phyloP scores from a whole-genome alignment of 30 jellyfish, hydroid and myxozoan genomes.

The Pseudorhiza aurosa region DNA sequence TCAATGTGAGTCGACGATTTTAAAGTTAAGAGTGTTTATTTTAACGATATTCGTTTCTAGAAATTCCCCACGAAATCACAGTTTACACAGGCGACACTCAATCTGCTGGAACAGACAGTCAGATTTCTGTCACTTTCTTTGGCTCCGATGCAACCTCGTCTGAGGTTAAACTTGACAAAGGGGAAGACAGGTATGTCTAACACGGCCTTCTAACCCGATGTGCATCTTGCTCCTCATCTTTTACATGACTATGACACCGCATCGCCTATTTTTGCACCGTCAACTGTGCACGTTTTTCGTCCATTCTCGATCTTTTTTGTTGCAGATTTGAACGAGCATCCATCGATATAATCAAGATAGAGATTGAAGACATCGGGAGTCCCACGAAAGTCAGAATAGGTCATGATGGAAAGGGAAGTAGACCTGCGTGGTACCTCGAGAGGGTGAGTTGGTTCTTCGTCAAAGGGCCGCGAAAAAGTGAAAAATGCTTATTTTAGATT shows the following conservation, averaged over 20 bases:
- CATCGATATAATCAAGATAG: slow-evolving; percentile 76
- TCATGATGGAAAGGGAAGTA: slow-evolving; percentile 89
- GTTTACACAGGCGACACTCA: slow-evolving; percentile 90
- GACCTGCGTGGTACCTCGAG: slow-evolving; percentile 92
- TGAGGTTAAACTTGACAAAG: slow-evolving; percentile 87
- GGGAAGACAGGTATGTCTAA: slow-evolving; percentile 79
- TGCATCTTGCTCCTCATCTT: background rate
- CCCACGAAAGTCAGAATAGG: slow-evolving; percentile 84
- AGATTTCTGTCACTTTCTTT: slow-evolving; percentile 69
- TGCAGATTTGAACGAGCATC: slow-evolving; percentile 90
- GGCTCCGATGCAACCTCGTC: slow-evolving; percentile 84
- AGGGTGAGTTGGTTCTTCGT: no score
- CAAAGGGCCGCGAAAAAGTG: no score
- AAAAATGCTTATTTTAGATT: no score
- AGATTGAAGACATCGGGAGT: slow-evolving; percentile 87
- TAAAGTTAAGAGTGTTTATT: no score
- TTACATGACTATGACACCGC: background rate
- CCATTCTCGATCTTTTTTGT: background rate
- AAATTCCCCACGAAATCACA: slow-evolving; percentile 88
- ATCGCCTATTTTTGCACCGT: background rate
- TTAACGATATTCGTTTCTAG: slow-evolving; percentile 45
- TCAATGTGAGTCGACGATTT: background rate
- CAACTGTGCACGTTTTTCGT: background rate
- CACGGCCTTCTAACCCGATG: background rate
- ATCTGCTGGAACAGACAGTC: slow-evolving; percentile 94